A percentile compares a stretch with the other conserved stretches of the same genome.
These are phyloP conservation scores for Pseudopleuronectes americanus DNA, from an alignment of 2,797 vertebrate species.

Conservation along the genomic window DNA sequence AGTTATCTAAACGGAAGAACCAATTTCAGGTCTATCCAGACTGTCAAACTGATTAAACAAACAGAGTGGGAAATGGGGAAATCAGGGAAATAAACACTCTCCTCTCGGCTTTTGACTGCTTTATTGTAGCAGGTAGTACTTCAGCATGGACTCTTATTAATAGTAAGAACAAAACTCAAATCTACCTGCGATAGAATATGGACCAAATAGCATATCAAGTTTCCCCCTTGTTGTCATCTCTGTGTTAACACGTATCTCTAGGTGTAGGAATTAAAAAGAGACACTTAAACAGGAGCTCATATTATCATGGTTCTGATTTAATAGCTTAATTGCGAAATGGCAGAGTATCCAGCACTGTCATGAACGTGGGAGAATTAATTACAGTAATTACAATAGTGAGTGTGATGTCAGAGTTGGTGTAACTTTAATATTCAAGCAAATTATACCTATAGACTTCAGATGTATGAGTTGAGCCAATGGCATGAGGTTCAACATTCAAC, in stretches of 20 bases:
- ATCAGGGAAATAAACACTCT: conserved; percentile 19
- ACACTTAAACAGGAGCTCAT: background rate
- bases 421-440: no score
- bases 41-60: conserved; percentile 61
- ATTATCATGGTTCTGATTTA: background rate
- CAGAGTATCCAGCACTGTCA: background rate
- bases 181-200: background rate
- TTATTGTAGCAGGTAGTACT: background rate
- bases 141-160: background rate
- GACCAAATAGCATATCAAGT: background rate
- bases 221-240: background rate
- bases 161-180: background rate
- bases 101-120: background rate
- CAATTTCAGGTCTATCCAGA: conserved; percentile 58
- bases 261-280: conserved; percentile 1
- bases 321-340: background rate
- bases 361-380: background rate
- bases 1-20: conserved; percentile 66
- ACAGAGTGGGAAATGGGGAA: conserved; percentile 38
- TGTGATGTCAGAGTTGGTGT: background rate
- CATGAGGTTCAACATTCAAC: no score
- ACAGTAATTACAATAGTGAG: background rate
- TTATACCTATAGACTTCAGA: no score
- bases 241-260: background rate
- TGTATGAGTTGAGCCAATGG: no score